Conservation (phyloP, 2,113 vertebrate species). For the Oxyura jamaicensis region DNA sequence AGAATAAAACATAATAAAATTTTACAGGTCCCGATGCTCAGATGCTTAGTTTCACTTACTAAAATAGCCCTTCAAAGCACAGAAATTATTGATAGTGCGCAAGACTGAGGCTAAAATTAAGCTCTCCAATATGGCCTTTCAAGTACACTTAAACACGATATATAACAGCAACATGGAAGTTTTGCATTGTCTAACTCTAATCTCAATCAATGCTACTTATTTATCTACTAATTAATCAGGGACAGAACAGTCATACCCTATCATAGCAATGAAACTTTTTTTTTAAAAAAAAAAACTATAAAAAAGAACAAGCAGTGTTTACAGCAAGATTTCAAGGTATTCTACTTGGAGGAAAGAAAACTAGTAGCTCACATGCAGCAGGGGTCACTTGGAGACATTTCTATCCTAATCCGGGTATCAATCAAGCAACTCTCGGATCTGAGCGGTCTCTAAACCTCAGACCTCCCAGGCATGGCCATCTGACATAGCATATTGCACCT, state of each 20-base stretch:
- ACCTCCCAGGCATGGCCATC: slow-evolving; percentile 53
- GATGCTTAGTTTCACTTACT: not conserved
- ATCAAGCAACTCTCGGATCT: not conserved
- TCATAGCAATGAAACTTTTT: not conserved
- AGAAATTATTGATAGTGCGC: not conserved
- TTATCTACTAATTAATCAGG: not conserved
- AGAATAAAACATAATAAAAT: not conserved
- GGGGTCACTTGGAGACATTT: slow-evolving; percentile 17
- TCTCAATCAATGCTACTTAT: not conserved
- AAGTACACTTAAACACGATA: not conserved
- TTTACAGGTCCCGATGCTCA: not conserved
- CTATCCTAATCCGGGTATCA: slow-evolving; percentile 40
- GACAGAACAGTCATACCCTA: not conserved
- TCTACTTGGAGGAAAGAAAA: not conserved
- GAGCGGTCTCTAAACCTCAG: slow-evolving; percentile 57
- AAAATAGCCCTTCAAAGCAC: not conserved
- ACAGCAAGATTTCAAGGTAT: not conserved
- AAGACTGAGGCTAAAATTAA: not conserved
- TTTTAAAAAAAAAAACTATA: not conserved
- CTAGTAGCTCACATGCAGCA: not conserved
- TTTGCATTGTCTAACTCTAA: not conserved
- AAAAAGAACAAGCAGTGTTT: not conserved
- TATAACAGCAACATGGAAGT: not conserved
- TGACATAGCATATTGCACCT: slow-evolving; percentile 63
- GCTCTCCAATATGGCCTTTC: not conserved